Percentiles rank a stretch among this genome's conserved stretches.
These are phyloP conservation scores for Echiichthys vipera DNA, from an alignment of 2,797 vertebrate species.

Conservation along the genomic window DNA sequence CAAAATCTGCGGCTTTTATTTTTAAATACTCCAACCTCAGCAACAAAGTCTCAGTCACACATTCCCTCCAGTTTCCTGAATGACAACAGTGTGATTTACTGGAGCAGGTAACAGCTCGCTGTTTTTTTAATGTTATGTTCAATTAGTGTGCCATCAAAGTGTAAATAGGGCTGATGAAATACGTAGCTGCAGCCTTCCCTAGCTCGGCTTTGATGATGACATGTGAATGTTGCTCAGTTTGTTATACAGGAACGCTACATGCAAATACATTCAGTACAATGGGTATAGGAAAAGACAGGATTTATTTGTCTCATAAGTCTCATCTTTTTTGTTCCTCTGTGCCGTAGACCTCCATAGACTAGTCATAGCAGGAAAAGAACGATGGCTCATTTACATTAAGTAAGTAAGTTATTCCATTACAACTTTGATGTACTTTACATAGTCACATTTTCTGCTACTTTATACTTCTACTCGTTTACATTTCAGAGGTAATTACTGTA, in stretches of 20 bases:
- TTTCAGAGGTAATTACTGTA: not conserved
- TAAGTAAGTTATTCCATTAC: not conserved
- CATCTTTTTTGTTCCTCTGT: not conserved
- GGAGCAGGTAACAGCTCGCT: slow-evolving; percentile 6
- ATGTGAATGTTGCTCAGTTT: slow-evolving; percentile 16
- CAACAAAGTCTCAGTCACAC: slow-evolving; percentile 17
- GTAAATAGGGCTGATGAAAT: slow-evolving; percentile 24
- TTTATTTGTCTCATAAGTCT: not conserved
- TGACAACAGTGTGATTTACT: slow-evolving; percentile 26
- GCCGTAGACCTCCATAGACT: not conserved
- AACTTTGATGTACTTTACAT: too few species aligned
- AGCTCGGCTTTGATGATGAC: slow-evolving; percentile 23
- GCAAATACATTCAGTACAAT: not conserved
- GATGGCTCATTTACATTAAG: not conserved
- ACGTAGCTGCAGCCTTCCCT: not conserved
- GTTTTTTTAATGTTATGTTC: slow-evolving; percentile 32
- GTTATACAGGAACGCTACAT: not conserved
- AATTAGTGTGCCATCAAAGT: slow-evolving; percentile 40
- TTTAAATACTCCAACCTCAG: slow-evolving; percentile 40
- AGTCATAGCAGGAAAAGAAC: not conserved
- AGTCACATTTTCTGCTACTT: not conserved
- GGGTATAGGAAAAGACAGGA: not conserved
- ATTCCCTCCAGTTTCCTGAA: slow-evolving; percentile 8
- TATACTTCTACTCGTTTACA: not conserved
- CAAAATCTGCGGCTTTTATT: slow-evolving; percentile 26